Percentiles rank a stretch among this genome's conserved stretches.
Evolutionary conservation across 2,113 vertebrate genomes (phyloP).

Genomic region (Mandrillus leucophaeus): DNA sequence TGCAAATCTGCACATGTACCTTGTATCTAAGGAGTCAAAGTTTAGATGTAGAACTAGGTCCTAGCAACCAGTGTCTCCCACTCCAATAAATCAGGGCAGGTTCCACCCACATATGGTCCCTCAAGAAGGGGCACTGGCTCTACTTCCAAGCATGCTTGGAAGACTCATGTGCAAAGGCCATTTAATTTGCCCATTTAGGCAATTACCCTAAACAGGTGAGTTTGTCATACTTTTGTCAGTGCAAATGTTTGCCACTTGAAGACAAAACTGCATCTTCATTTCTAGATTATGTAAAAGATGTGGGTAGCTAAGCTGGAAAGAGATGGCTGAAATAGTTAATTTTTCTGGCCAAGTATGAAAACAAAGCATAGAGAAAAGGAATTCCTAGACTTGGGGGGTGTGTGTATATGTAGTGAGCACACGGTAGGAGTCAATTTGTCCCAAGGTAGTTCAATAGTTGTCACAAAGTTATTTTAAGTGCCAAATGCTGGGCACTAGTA

Average conservation of each 20-base stretch:
- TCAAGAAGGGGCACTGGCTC: neutral
- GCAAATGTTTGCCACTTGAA: neutral
- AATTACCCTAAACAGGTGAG: neutral
- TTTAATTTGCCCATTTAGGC: neutral
- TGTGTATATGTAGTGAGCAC: no score
- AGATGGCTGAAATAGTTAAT: neutral
- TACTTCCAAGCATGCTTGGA: neutral
- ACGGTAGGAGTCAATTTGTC: no score
- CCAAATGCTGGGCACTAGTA: no score
- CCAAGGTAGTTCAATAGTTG: neutral
- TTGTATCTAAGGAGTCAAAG: no score
- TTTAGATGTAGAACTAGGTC: neutral
- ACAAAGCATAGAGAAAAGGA: neutral
- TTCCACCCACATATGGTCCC: neutral
- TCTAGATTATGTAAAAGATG: conserved; percentile 12
- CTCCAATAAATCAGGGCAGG: neutral
- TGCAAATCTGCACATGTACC: no score
- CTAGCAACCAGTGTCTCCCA: neutral
- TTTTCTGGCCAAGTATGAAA: neutral
- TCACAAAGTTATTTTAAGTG: neutral
- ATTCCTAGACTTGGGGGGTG: neutral
- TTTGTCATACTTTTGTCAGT: neutral
- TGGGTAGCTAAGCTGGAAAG: neutral
- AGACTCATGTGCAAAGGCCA: neutral
- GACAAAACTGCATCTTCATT: conserved; percentile 13